Percentiles rank a stretch among this genome's conserved stretches.
phyloP scores from a whole-genome alignment of 2,888 invertebrate genomes.

The Adelphocoris suturalis region DNA sequence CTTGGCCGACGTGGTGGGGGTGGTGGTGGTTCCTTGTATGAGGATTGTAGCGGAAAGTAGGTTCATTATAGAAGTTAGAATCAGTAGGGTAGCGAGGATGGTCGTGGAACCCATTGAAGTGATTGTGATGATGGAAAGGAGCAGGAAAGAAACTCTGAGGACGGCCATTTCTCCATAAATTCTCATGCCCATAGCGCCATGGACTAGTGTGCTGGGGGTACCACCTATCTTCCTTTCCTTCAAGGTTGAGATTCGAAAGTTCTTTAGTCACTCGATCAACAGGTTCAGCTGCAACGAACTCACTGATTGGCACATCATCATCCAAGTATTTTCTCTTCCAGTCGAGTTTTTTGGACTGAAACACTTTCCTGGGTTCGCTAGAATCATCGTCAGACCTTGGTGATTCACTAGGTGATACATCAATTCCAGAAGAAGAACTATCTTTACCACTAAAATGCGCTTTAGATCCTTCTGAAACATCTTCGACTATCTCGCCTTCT shows the following conservation, averaged over 20 bases:
- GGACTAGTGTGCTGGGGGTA: constrained; percentile 36
- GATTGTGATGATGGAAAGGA: background rate
- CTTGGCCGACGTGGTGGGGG: constrained; percentile 25
- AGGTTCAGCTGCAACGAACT: background rate
- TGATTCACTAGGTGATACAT: constrained; percentile 15
- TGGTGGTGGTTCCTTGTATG: constrained; percentile 24
- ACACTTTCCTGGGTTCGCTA: background rate
- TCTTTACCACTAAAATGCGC: background rate
- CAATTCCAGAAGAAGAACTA: constrained; percentile 43
- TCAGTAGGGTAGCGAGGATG: constrained; percentile 19
- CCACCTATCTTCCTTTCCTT: constrained; percentile 8
- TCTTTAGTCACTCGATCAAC: constrained; percentile 13
- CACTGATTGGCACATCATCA: background rate
- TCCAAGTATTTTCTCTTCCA: constrained; percentile 38
- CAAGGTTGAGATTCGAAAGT: constrained; percentile 37
- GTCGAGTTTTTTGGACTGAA: background rate
- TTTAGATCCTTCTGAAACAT: background rate
- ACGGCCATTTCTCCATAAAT: constrained; percentile 37
- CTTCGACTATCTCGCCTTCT: constrained; percentile 19
- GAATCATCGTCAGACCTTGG: constrained; percentile 15
- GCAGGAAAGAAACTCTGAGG: constrained; percentile 46
- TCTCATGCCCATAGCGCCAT: constrained; percentile 55
- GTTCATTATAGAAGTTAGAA: constrained; percentile 49
- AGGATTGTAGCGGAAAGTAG: constrained; percentile 38
- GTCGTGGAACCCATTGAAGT: constrained; percentile 34